phyloP scores from a whole-genome alignment of 2,797 vertebrate genomes.

The Xenops minutus region DNA sequence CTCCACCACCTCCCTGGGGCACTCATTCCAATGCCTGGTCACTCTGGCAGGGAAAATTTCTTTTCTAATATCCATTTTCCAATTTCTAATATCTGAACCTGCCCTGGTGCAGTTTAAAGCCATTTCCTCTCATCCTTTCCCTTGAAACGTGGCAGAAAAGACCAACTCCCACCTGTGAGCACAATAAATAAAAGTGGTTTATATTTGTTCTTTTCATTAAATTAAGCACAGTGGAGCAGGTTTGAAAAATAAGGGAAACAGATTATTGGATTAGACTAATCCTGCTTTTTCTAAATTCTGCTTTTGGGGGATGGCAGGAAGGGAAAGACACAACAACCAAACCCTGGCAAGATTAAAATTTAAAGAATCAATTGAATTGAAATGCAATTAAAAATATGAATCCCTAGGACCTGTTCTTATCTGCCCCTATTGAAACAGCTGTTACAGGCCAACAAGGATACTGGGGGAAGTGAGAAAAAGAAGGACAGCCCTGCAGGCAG shows the following conservation, averaged over 20 bases:
- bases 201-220: neutral
- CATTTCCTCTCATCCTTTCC: neutral
- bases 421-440: neutral
- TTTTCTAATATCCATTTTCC: rapidly evolving
- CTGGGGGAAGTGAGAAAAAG: neutral
- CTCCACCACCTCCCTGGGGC: neutral
- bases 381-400: neutral
- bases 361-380: neutral
- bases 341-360: neutral
- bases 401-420: neutral
- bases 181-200: neutral
- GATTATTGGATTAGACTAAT: neutral
- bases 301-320: neutral
- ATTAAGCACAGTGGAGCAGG: neutral
- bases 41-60: rapidly evolving
- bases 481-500: neutral
- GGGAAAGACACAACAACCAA: neutral
- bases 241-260: neutral
- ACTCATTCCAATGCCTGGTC: neutral
- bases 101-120: neutral
- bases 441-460: neutral
- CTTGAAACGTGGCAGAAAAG: neutral
- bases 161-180: neutral
- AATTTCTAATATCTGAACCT: neutral
- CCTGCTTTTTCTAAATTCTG: neutral